Base-by-base conservation (phyloP, 2,113 vertebrate genomes). In the Lutjanus erythropterus region DNA sequence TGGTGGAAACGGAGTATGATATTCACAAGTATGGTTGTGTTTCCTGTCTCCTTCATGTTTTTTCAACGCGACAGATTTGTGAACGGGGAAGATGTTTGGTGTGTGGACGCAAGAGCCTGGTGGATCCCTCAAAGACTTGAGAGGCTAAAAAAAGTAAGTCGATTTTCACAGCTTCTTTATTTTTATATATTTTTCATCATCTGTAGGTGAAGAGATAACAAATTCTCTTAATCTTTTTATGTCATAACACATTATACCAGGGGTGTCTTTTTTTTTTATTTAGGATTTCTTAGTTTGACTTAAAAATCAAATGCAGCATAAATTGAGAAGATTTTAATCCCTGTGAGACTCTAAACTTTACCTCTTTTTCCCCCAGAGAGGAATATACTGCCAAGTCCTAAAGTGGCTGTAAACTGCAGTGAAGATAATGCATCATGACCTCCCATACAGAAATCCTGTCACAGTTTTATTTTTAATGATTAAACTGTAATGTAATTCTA, bases 51-150 rank as follows among this genome's bases (percentile, higher is more conserved):
- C 21, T 47, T 5, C 47, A 3, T 23, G 10, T 50, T 14, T 35
- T 52, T 33, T 9, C 33, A 7, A 52, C 5, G 4, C 33, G 27
- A 3, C 47, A 69, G 66, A n/a, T 18, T 69, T 33, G 16, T 3
- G 4, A 39, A 0, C 0, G 8, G 7, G 1, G 8, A 19, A 0
- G 29, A 41, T 0, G 1, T 0, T 1, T 70, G n/a, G 49, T 70
- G 67, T 29, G 67, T 70, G 66, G 66, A 69, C 16, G 33, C 66
- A 18, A 41, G 16, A 19, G 33, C 49, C 33, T 1, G 0, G 33
- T 69, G 67, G 67, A n/a, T 70, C 18, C 35, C 6, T 2, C 5
- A 1, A 10, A 70, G 49, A 37, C 50, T 70, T 35, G 2, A 6
- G 33, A 55, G 3, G 23, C 41, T 70, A 14, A 0, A 55, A 23